A percentile compares a stretch with the other conserved stretches of the same genome.
These are phyloP conservation scores for Portevinia maculata DNA, from an alignment of 2,888 invertebrate genomes.

Conservation along the genomic window DNA sequence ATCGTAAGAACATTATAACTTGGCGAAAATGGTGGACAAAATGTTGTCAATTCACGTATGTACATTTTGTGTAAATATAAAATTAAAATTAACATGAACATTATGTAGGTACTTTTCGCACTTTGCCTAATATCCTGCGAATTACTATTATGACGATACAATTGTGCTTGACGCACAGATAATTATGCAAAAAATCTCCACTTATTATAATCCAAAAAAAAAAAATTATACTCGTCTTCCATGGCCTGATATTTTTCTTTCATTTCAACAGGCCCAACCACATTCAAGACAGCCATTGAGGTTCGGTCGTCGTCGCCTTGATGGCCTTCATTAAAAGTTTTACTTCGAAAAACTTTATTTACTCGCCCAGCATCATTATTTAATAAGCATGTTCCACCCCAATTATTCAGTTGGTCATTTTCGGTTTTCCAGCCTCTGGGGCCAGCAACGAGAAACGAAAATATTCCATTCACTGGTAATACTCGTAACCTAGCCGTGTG, in stretches of 20 bases:
- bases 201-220: no score
- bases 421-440: conserved; percentile 22
- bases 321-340: conserved; percentile 65
- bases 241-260: not conserved
- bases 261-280: not conserved
- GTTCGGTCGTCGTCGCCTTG: conserved; percentile 3
- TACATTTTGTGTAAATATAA: no score
- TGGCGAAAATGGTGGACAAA: no score
- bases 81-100: no score
- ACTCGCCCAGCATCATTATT: conserved; percentile 67
- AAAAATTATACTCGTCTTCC: no score
- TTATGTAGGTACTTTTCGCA: no score
- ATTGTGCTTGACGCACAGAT: no score
- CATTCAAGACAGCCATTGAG: not conserved
- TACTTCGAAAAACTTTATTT: conserved; percentile 31
- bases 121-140: no score
- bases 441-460: conserved; percentile 19
- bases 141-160: no score
- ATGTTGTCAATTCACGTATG: no score
- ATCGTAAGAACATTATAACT: no score
- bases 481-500: conserved; percentile 35
- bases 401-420: conserved; percentile 46
- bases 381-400: conserved; percentile 56
- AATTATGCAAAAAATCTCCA: no score
- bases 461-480: conserved; percentile 50